A percentile compares a stretch with the other conserved stretches of the same genome.
Conservation (phyloP, 2,888 invertebrate genomes). For the Protonemura montana region DNA sequence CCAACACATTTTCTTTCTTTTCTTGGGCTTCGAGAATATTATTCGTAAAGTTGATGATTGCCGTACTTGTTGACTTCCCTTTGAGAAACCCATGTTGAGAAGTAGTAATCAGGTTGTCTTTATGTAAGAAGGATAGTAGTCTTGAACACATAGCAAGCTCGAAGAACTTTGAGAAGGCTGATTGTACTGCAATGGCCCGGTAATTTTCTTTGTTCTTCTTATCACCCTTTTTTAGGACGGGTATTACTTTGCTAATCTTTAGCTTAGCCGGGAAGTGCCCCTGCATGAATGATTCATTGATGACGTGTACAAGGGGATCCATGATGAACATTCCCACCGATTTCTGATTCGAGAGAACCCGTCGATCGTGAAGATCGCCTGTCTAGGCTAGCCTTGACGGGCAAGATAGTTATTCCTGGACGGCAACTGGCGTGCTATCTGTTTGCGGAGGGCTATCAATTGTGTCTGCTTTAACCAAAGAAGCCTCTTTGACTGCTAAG, state of each 20-base stretch:
- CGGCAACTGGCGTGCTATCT: too few species aligned
- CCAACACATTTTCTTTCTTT: not conserved
- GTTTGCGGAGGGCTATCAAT: too few species aligned
- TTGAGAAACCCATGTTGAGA: not conserved
- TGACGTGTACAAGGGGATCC: not conserved
- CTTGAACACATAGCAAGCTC: not conserved
- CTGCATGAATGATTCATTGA: not conserved
- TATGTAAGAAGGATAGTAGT: not conserved
- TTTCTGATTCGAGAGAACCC: too few species aligned
- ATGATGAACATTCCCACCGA: not conserved
- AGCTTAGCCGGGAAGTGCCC: not conserved
- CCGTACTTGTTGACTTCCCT: not conserved
- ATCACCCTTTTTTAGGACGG: constrained; percentile 14
- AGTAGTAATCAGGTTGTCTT: not conserved
- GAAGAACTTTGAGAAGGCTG: not conserved
- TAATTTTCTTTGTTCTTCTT: not conserved
- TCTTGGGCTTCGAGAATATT: too few species aligned
- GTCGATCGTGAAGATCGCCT: too few species aligned
- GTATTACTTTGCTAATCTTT: not conserved
- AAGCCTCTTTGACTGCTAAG: too few species aligned
- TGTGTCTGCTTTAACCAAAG: too few species aligned
- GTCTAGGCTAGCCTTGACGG: too few species aligned
- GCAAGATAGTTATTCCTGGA: too few species aligned
- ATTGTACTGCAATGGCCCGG: not conserved
- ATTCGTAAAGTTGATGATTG: too few species aligned